A percentile compares a stretch with the other conserved stretches of the same genome.
Evolutionary conservation across 92 coral and sea anemone species (phyloP).

Genomic region (Zoanthus gigantus): DNA sequence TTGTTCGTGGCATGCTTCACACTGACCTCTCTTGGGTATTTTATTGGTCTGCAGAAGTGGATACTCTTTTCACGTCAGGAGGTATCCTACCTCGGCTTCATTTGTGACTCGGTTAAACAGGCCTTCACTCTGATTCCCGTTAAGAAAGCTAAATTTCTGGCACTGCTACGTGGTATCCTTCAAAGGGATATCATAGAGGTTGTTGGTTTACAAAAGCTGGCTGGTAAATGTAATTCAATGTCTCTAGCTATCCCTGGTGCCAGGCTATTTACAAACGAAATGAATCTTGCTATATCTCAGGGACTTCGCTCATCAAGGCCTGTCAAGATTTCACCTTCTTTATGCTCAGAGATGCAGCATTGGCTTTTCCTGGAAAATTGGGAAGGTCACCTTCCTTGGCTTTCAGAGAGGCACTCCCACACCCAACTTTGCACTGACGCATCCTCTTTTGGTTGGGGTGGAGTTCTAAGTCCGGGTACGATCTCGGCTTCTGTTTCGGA

Average conservation of each 20-base stretch:
- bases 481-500: constrained; percentile 23
- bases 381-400: constrained; percentile 62
- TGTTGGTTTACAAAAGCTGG: background rate
- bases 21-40: background rate
- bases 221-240: constrained; percentile 50
- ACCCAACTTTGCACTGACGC: constrained; percentile 51
- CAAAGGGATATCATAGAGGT: background rate
- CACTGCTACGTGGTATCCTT: constrained; percentile 6
- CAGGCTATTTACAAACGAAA: constrained; percentile 58
- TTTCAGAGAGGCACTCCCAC: constrained; percentile 39
- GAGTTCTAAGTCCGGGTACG: constrained; percentile 53
- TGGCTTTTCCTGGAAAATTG: constrained; percentile 64
- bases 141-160: constrained; percentile 54
- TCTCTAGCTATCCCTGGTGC: constrained; percentile 63
- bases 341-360: constrained; percentile 46
- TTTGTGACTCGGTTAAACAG: constrained; percentile 52
- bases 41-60: constrained; percentile 31
- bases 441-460: constrained; percentile 27
- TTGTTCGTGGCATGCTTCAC: background rate
- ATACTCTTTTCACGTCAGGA: constrained; percentile 30
- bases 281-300: constrained; percentile 54
- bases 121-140: constrained; percentile 48
- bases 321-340: background rate
- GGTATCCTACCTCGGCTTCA: constrained; percentile 60
- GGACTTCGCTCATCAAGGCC: constrained; percentile 44